Base-by-base conservation (phyloP, 2,888 invertebrate species). In the Cecidostiba fungosa region DNA sequence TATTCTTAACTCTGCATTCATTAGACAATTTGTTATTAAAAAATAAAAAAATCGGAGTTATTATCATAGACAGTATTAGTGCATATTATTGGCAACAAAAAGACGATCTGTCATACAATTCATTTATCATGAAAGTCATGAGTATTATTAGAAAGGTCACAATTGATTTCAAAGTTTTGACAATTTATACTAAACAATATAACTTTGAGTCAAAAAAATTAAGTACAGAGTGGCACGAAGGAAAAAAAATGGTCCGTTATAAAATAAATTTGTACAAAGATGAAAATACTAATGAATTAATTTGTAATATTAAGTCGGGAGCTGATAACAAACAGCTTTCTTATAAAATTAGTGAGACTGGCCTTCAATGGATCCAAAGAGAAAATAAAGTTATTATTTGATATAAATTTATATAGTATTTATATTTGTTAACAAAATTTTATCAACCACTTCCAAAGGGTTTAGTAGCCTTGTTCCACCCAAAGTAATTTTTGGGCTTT, bases 141-240 rank as follows among this genome's bases (percentile, higher is more conserved):
- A 91, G 89, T 87, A 86, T 91, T 10, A 91, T 95, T 86, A 94
- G 94, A 91, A 94, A 93, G 89, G 92, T 94, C 79, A 93, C 94
- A 32, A 94, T 93, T 90, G 94, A 94, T 88, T 94, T 94, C 88
- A 95, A 95, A 91, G 91, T 94, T 74, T 91, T 92, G 73, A 92
- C 94, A 79, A 88, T 95, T 54, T 96, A 95, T 89, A 95, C 95
- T 79, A 94, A 94, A 91, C 94, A 95, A 72, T 92, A 91, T 89
- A 94, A 95, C 91, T 95, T 94, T 90, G 92, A 91, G 89, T 94
- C 94, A 69, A 94, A 89, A 82, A 84, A 85, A 8, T 86, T 86
- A 36, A 85, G 54, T 70, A 19, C 10, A n/a, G 77, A 76, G 6
- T 79, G 78, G 77, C 23, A 73, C n/a, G 82, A 87, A 74, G 54